Evolutionary conservation across 2,113 vertebrate species (phyloP), one percentile per base, ranked within the genome.

Genomic region (Genyomyrus donnyi): DNA sequence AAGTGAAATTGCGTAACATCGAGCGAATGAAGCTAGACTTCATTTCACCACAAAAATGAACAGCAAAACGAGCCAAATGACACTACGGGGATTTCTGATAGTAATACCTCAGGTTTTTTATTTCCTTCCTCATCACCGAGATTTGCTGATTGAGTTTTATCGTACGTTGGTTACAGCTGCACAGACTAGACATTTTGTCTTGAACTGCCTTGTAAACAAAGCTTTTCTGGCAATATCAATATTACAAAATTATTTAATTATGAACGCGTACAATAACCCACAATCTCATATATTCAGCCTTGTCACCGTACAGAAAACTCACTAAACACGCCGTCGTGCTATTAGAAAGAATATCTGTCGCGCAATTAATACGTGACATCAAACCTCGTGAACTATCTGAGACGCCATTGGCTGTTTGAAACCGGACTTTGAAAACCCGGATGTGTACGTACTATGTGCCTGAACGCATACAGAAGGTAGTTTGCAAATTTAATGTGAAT

Each of bases 91-190:
- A 24, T 53, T 35, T 53, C 7, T 42, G 21, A 84, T 6, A 49
- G 17, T 5, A 39, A 88, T 93, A 96, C 96, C 96, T 95, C 42
- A 96, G 91, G 90, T 96, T 96, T 92, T 94, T 96, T 10, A 96
- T 93, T 91, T 96, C 96, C 88, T 92, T 96, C 53, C 96, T 93
- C 96, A 96, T 96, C 7, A 96, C 94, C 89, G 94, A 94, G 83
- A 96, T 93, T 42, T 96, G 96, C 90, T 95, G 93, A n/a, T 91
- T 93, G 1, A 96, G 91, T 89, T 91, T 92, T 1, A 90, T 31
- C 0, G 93, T 21, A 24, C 91, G 70, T 3, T 95, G 93, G 0
- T 85, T 24, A 83, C 93, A 92, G 19, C 87, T 90, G 85, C 95
- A 95, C 56, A 13, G 0, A 13, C 83, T 88, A 88, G 91, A 91